Percentiles rank a stretch among this genome's conserved stretches.
phyloP scores from a whole-genome alignment of 2,888 invertebrate genomes.

The Ferdinandea cuprea region DNA sequence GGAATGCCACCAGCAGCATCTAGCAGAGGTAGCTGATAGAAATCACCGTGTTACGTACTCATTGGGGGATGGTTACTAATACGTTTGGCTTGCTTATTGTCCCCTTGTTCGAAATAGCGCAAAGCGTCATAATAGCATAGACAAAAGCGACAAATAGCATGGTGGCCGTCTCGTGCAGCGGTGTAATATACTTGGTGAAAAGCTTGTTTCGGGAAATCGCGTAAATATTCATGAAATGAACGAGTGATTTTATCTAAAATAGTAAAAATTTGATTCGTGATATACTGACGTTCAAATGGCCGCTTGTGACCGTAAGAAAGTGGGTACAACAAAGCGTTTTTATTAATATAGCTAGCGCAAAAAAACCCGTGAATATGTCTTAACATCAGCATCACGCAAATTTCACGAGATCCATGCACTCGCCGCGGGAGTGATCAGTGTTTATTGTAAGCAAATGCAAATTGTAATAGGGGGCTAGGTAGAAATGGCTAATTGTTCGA shows the following conservation, averaged over 20 bases:
- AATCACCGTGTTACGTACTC: slow-evolving; percentile 56
- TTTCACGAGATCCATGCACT: slow-evolving; percentile 62
- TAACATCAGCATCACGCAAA: slow-evolving; percentile 60
- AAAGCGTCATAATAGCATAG: slow-evolving; percentile 39
- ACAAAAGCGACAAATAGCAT: slow-evolving; percentile 15
- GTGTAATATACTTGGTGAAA: slow-evolving; percentile 14
- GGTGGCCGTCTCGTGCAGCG: neutral
- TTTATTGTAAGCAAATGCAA: neutral
- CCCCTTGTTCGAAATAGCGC: slow-evolving; percentile 14
- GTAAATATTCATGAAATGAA: slow-evolving; percentile 80
- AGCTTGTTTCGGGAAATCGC: slow-evolving; percentile 55
- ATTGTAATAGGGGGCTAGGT: neutral
- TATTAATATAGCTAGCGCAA: slow-evolving; percentile 23
- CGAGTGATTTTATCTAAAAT: slow-evolving; percentile 78
- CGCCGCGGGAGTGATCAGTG: slow-evolving; percentile 47
- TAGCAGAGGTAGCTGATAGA: slow-evolving; percentile 12
- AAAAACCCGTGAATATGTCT: slow-evolving; percentile 53
- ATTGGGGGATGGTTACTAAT: slow-evolving; percentile 55
- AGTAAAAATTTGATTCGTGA: slow-evolving; percentile 45
- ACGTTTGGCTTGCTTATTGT: slow-evolving; percentile 18
- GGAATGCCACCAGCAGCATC: slow-evolving; percentile 38
- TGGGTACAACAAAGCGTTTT: slow-evolving; percentile 40
- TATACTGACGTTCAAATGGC: slow-evolving; percentile 50
- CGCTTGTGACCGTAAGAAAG: slow-evolving; percentile 29
- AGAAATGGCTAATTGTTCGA: neutral